phyloP scores from a whole-genome alignment of 1,140 invertebrate species.

The Dendroctonus valens region DNA sequence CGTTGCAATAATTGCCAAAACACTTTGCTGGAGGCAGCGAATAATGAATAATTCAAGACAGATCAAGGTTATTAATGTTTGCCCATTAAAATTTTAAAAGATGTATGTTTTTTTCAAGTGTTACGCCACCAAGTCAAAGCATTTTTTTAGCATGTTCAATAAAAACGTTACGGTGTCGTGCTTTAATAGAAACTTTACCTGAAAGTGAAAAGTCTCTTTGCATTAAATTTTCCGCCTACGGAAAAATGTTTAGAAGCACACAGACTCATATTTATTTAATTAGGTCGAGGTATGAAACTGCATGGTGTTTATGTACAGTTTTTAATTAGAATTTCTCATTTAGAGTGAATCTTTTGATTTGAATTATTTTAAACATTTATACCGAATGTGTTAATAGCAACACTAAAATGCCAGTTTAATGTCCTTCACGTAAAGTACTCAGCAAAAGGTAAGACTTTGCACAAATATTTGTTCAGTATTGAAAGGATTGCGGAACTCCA shows the following conservation, averaged over 20 bases:
- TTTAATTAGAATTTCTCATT: too few relatives aligned
- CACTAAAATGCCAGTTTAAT: too few relatives aligned
- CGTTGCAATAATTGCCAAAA: neutral
- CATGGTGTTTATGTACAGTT: too few relatives aligned
- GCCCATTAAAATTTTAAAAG: constrained; percentile 17
- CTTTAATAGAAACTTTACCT: constrained; percentile 8
- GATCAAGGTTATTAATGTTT: neutral
- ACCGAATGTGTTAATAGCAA: too few relatives aligned
- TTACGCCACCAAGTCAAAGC: neutral
- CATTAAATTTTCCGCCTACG: too few relatives aligned
- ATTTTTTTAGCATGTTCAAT: neutral
- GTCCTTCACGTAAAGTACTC: too few relatives aligned
- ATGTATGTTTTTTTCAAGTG: constrained; percentile 7
- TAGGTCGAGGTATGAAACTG: too few relatives aligned
- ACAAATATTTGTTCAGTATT: constrained; percentile 23
- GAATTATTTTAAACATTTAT: too few relatives aligned
- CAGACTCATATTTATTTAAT: too few relatives aligned
- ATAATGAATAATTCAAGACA: neutral
- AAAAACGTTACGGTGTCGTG: constrained; percentile 5
- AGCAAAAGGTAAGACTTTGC: constrained; percentile 2
- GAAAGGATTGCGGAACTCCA: constrained; percentile 15
- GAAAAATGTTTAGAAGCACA: too few relatives aligned
- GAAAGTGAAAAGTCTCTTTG: neutral
- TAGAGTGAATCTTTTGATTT: too few relatives aligned
- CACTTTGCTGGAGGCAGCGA: neutral